Conservation (phyloP, 1,140 invertebrate species). For the Drosophila melanica region DNA sequence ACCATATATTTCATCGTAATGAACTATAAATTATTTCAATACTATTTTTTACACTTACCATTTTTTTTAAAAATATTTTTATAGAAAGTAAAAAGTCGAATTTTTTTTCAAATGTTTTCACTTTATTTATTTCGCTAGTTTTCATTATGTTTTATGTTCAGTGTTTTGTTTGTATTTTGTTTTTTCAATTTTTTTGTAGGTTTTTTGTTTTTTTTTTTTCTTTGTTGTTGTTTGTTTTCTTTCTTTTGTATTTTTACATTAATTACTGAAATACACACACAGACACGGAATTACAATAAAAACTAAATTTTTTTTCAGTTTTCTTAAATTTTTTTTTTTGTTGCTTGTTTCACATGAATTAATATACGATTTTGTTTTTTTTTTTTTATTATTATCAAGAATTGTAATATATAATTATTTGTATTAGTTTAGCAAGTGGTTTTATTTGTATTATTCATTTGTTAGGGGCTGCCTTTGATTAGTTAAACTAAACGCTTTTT, state of each 20-base stretch:
- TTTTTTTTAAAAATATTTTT: no score
- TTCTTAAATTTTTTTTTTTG: constrained; percentile 30
- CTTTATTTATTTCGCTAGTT: constrained; percentile 81
- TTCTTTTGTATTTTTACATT: constrained; percentile 60
- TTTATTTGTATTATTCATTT: constrained; percentile 31
- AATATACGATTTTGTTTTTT: constrained; percentile 57
- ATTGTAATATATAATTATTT: constrained; percentile 54
- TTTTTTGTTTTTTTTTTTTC: constrained; percentile 42
- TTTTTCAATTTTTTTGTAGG: constrained; percentile 65
- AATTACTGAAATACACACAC: constrained; percentile 82
- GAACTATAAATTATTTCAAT: no score
- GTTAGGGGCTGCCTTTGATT: constrained; percentile 47
- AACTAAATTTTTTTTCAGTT: constrained; percentile 71
- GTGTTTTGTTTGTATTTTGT: constrained; percentile 57
- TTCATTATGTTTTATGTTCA: constrained; percentile 77
- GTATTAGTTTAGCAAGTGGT: constrained; percentile 13
- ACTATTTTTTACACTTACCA: no score
- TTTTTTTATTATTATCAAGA: constrained; percentile 72
- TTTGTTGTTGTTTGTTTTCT: constrained; percentile 26
- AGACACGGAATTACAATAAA: constrained; percentile 83
- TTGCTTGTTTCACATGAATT: constrained; percentile 48
- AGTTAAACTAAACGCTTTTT: constrained; percentile 71
- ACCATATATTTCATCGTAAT: no score
- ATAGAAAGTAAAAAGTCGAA: background rate
- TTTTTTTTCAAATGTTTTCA: constrained; percentile 75